Conservation (phyloP, 1,140 invertebrate species). For the Cardiocondyla obscurior region DNA sequence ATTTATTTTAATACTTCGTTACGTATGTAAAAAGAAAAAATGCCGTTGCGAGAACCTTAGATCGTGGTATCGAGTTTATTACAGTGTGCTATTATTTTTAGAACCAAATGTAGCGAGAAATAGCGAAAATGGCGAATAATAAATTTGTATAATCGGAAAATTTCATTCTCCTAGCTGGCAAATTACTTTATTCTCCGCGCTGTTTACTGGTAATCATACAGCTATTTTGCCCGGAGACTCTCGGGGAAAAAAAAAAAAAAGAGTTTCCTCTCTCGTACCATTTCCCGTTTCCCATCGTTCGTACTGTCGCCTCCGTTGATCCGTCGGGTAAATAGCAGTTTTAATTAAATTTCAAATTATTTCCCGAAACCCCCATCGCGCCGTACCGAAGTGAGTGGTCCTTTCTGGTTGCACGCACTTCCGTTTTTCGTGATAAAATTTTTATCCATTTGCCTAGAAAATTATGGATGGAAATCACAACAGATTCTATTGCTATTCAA, state of each 20-base stretch:
- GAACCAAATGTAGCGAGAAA: not conserved
- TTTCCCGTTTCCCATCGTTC: conserved; percentile 24
- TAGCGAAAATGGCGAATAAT: conserved; percentile 10
- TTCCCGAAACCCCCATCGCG: conserved; percentile 48
- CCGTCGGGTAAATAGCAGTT: conserved; percentile 71
- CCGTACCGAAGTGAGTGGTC: conserved; percentile 7
- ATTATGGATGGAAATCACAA: not conserved
- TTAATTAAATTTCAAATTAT: conserved; percentile 76
- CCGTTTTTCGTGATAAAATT: not conserved
- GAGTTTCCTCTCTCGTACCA: not conserved
- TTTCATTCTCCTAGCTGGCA: not conserved
- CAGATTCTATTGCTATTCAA: not conserved
- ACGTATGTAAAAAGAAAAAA: not conserved
- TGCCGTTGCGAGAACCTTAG: not conserved
- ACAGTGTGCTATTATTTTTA: too few species aligned
- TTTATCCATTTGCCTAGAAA: not conserved
- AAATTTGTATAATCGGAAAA: conserved; percentile 20
- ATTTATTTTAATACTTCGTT: conserved; percentile 33
- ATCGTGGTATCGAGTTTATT: not conserved
- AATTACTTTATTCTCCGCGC: conserved; percentile 66
- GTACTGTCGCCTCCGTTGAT: conserved; percentile 43
- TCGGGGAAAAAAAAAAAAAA: conserved; percentile 49
- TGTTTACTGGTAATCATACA: conserved; percentile 72
- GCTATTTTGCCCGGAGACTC: conserved; percentile 65
- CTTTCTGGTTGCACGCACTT: not conserved